Base-by-base conservation (phyloP, 2,113 vertebrate species). In the Lipophrys pholis region DNA sequence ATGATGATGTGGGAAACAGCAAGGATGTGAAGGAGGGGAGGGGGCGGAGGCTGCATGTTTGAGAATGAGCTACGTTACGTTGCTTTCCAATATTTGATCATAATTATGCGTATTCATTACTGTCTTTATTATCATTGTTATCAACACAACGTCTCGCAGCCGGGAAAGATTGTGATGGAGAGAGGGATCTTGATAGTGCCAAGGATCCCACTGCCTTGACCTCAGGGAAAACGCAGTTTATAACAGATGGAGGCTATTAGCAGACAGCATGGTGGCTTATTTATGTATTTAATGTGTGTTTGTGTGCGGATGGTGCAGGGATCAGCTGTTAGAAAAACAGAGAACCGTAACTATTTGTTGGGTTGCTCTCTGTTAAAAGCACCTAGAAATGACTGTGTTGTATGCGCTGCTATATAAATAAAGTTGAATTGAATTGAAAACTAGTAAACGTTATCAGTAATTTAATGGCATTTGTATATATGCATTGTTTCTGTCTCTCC, bases 181-280 rank as follows among this genome's bases (percentile, higher is more conserved):
- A 38, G 8, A 11, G 8, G 12, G 51, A 62, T 40, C 41, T 2
- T 64, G 51, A 41, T 9, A 17, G 16, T 11, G 38, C 7, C 35
- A 72, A 72, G 39, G 51, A 83, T 72, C 56, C 48, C 48, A 6
- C 5, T 45, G 38, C 61, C n/a, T 72, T 76, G 43, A 75, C 66
- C 58, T 69, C 7, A 63, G 74, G 85, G 58, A 56, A 50, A 73
- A 68, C 42, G 55, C 51, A 59, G 53, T 53, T 76, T 52, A 62
- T 30, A 75, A 35, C 84, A 87, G 86, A 82, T 88, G 88, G 82
- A 69, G 68, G 17, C 50, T 45, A 64, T 83, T 70, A 80, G 45
- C 62, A 79, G 56, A 21, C 14, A 75, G 67, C 48, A 78, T 45
- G 36, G 41, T 50, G 57, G 62, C 68, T 54, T 56, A 72, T 51